A percentile compares a stretch with the other conserved stretches of the same genome.
Evolutionary conservation across 2,888 invertebrate genomes (phyloP).

Genomic region (Drosophila emarginata): DNA sequence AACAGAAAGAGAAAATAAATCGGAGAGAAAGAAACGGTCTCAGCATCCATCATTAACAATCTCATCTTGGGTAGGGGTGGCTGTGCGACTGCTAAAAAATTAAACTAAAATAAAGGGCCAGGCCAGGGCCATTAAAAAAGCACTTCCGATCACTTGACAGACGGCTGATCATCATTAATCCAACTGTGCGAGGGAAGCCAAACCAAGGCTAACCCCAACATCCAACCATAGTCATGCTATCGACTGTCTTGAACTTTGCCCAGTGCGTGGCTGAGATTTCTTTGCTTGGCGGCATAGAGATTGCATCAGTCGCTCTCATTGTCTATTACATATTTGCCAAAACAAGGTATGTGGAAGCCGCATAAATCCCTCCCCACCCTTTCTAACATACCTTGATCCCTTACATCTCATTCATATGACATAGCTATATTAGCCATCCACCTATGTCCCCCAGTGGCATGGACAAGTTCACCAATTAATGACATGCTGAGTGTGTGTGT

Average conservation of each 20-base stretch:
- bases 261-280: conserved; percentile 79
- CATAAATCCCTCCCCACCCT: conserved; percentile 43
- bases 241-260: conserved; percentile 71
- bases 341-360: conserved; percentile 79
- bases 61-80: conserved; percentile 5
- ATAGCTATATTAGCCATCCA: not conserved
- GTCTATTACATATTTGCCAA: conserved; percentile 81
- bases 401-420: not conserved
- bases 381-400: not conserved
- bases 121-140: conserved; percentile 2
- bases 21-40: not conserved
- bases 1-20: conserved; percentile 1
- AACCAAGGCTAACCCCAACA: conserved; percentile 4
- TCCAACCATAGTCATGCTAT: conserved; percentile 59
- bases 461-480: conserved; percentile 10
- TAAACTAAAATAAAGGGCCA: not conserved
- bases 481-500: not conserved
- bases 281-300: conserved; percentile 80
- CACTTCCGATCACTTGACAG: conserved; percentile 44
- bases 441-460: not conserved
- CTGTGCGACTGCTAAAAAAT: not conserved
- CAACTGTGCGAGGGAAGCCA: not conserved
- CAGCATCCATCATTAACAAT: conserved; percentile 1
- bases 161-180: conserved; percentile 36
- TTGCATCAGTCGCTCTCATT: conserved; percentile 79